Conservation (phyloP, 2,888 invertebrate species). For the Tortricodes alternella region DNA sequence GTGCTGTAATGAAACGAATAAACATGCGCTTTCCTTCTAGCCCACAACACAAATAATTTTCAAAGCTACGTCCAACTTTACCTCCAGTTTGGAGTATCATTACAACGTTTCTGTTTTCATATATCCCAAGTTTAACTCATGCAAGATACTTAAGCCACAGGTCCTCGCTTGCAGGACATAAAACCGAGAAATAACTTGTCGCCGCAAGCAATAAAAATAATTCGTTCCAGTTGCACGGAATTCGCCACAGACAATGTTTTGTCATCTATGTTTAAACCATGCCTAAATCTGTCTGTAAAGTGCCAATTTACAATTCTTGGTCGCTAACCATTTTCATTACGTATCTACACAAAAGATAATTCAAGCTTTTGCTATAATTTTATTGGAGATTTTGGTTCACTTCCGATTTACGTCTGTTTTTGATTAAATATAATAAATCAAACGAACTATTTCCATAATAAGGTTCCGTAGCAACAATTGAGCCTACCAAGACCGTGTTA, state of each 20-base stretch:
- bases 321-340: too few species aligned
- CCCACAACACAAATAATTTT: conserved; percentile 8
- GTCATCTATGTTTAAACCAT: conserved; percentile 11
- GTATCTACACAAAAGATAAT: too few species aligned
- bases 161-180: conserved; percentile 13
- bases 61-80: not conserved
- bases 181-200: conserved; percentile 37
- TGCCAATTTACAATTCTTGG: not conserved
- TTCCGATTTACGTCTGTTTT: too few species aligned
- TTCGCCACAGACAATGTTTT: conserved; percentile 39
- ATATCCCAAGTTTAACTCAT: conserved; percentile 15
- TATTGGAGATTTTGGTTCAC: too few species aligned
- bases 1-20: too few species aligned
- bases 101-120: not conserved
- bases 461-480: too few species aligned
- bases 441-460: too few species aligned
- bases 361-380: too few species aligned
- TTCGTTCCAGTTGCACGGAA: conserved; percentile 49
- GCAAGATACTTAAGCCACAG: conserved; percentile 1
- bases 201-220: conserved; percentile 47
- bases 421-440: too few species aligned
- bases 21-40: too few species aligned
- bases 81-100: not conserved
- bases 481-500: not conserved
- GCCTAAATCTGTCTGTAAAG: not conserved